These are phyloP conservation scores for Apistogramma diplotaenia DNA, from an alignment of 2,113 vertebrate species.

Conservation along the genomic window DNA sequence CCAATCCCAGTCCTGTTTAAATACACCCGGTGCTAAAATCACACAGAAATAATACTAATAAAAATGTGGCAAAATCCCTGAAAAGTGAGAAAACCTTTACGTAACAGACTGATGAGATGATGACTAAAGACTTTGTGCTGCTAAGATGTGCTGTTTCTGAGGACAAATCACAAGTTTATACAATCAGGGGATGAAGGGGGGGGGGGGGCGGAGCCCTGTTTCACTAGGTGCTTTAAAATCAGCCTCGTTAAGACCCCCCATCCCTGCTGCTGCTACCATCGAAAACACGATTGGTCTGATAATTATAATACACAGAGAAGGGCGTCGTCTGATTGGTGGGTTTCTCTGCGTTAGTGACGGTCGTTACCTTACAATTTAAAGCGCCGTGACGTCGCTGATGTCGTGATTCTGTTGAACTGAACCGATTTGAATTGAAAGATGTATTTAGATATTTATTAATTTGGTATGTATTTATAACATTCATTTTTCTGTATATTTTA, in stretches of 20 bases:
- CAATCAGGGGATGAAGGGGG: conserved; percentile 26
- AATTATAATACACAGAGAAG: background rate
- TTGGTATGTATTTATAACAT: background rate
- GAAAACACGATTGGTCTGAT: background rate
- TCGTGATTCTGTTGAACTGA: no score
- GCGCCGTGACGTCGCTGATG: no score
- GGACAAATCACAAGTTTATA: conserved; percentile 52
- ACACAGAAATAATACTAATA: conserved; percentile 55
- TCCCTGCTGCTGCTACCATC: background rate
- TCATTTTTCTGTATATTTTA: background rate
- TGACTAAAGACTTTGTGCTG: conserved; percentile 66
- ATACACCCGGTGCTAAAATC: conserved; percentile 42
- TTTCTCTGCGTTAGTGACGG: no score
- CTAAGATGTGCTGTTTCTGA: conserved; percentile 67
- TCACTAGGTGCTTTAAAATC: conserved; percentile 20
- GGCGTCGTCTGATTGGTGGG: no score
- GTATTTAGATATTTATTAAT: background rate
- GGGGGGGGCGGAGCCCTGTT: conserved; percentile 1
- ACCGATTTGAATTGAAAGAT: no score
- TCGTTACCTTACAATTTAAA: no score
- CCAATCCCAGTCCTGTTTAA: background rate
- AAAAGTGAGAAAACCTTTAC: conserved; percentile 45
- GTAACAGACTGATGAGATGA: conserved; percentile 39
- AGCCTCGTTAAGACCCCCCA: no score
- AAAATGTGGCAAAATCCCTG: conserved; percentile 51